Evolutionary conservation across 23 tunicate genomes (phyloP), one percentile per base, ranked within the genome.

Genomic region (Halocynthia roretzi): DNA sequence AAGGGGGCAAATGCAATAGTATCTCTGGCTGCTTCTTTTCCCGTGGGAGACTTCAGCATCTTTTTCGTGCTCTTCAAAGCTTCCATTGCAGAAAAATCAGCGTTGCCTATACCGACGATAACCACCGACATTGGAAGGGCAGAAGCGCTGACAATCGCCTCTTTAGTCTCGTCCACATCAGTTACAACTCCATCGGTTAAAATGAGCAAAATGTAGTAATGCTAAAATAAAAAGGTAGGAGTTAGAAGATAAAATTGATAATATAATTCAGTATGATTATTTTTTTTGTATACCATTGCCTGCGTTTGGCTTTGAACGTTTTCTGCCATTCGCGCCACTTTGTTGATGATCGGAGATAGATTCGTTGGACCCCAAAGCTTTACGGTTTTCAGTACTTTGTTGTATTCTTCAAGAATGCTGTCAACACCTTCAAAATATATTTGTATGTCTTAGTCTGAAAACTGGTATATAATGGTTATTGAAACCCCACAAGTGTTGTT

Each of bases 361-460:
- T 93, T 93, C 61, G 98, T 93, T 10, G 98, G 98, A 14, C 98
- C 98, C 87, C 85, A 93, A 53, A 93, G 65, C 56, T 82, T 82
- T 20, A 93, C 92, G 7, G 60, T 62, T 7, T 62, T 17, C 7
- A 93, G 19, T 8, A 85, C 87, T 19, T 82, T 75, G 56, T 58
- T 50, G 66, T 93, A 93, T 11, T 85, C 87, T 19, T 54, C 65
- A 44, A 93, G 10, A 19, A 93, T 67, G 0, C 82, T 87, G 52
- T 82, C 87, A 44, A 93, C 70, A 7, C 98, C 98, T 85, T 61
- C 51, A 71, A 61, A 71, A 67, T 17, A 15, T 11, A 31, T 31
- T 31, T 31, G 44, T 31, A 31, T 31, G 44, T 31, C 44, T 1
- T 31, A 31, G 44, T 31, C 44, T 31, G 1, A 31, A 31, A 31